Conservation (phyloP, 2,888 invertebrate genomes). For the Lasiommata megera region DNA sequence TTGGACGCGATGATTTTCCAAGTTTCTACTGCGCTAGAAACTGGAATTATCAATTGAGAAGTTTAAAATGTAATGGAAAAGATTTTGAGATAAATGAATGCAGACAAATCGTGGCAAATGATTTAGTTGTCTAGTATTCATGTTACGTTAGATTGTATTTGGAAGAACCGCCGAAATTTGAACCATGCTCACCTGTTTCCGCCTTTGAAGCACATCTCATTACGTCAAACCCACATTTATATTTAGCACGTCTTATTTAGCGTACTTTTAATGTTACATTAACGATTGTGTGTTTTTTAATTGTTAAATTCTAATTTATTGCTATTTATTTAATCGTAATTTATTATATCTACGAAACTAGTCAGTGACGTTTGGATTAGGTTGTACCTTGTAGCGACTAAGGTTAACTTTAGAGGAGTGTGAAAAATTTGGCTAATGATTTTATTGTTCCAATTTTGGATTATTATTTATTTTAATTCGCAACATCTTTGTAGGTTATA, state of each 20-base stretch:
- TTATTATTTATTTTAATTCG: too few relatives aligned
- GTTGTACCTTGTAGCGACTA: constrained; percentile 47
- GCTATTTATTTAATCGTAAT: constrained; percentile 52
- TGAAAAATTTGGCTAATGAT: not conserved
- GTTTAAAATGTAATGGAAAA: not conserved
- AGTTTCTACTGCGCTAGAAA: constrained; percentile 4
- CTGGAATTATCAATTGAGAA: constrained; percentile 2
- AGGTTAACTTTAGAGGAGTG: not conserved
- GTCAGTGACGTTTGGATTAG: constrained; percentile 69
- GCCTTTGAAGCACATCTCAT: constrained; percentile 62
- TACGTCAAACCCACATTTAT: constrained; percentile 56
- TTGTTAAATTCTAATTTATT: constrained; percentile 60
- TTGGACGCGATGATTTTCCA: constrained; percentile 28
- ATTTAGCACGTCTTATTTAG: constrained; percentile 35
- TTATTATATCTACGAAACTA: constrained; percentile 63
- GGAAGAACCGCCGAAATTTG: constrained; percentile 59
- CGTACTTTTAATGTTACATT: constrained; percentile 27
- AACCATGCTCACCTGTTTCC: constrained; percentile 60
- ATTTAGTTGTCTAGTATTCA: constrained; percentile 79
- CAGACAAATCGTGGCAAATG: constrained; percentile 59
- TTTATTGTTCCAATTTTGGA: not conserved
- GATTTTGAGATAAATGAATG: constrained; percentile 28
- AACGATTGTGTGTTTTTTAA: constrained; percentile 30
- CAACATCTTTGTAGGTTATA: too few relatives aligned
- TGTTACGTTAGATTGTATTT: constrained; percentile 77